Evolutionary conservation across 2,888 invertebrate genomes (phyloP), one percentile per base, ranked within the genome.

Genomic region (Hirtodrosophila alboralis): DNA sequence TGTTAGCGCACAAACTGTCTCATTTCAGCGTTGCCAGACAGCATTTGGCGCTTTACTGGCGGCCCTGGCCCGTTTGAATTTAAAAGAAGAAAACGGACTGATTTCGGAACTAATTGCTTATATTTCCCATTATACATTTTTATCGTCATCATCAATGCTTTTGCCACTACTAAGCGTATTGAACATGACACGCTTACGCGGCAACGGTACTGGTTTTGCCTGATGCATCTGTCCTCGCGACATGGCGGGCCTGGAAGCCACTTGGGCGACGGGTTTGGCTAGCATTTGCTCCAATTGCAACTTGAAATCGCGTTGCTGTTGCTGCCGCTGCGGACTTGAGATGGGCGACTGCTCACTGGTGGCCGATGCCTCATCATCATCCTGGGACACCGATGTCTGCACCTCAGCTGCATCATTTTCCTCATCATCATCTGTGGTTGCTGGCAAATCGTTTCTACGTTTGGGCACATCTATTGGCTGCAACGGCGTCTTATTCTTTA

Each of bases 101-200:
- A n/a, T n/a, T n/a, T n/a, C 18, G 18, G 7, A 27, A 21, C 30
- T 44, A 18, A 2, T 12, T 27, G 14, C 21, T 27, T 18, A 9
- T 41, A 8, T 40, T 8, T 10, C 5, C 47, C 44, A 59, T 36
- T 60, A 45, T 2, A 43, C 43, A 21, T 59, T 45, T 10, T 54
- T 41, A 5, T 73, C 61, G 7, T 60, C 62, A 1, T 73, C 58
- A 21, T 68, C 44, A 0, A 40, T 28, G 10, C 49, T 66, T 40
- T 60, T 69, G 0, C 53, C 67, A 28, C 60, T 64, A 12, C 18
- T 41, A 3, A 58, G 8, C 4, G 69, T 76, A 40, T 79, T 83
- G 38, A 90, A 90, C 87, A 90, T 88, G 3, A 90, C 90, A 4
- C 86, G 86, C 48, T 90, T 90, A 4, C 90, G 86, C 6, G 90